Conservation (phyloP, 2,113 vertebrate species). For the Hemiprocne comata region DNA sequence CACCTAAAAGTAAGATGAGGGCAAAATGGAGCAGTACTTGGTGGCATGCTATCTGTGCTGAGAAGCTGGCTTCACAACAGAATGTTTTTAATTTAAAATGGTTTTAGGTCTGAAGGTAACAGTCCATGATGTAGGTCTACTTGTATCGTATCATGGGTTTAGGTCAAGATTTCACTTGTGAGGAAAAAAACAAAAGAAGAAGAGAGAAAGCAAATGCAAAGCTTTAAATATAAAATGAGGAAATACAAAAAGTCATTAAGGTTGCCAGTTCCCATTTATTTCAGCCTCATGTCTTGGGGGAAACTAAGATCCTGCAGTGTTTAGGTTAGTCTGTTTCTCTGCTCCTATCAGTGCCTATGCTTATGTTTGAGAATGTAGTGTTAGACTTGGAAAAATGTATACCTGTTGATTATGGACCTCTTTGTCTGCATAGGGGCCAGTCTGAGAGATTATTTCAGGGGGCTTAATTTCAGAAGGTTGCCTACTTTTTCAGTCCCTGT, state of each 20-base stretch:
- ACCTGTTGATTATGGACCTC: neutral
- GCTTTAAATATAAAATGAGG: neutral
- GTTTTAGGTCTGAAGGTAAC: neutral
- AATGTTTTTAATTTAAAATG: neutral
- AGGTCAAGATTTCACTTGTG: neutral
- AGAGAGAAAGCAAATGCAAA: neutral
- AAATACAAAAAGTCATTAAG: neutral
- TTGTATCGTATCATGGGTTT: neutral
- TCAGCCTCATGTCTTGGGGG: neutral
- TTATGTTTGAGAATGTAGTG: neutral
- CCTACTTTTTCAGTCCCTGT: neutral
- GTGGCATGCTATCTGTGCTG: neutral
- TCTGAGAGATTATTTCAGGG: neutral
- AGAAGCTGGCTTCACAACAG: neutral
- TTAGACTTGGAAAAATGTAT: neutral
- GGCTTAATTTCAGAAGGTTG: neutral
- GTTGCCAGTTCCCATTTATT: neutral
- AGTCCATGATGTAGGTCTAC: neutral
- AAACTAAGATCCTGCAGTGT: neutral
- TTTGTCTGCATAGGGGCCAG: neutral
- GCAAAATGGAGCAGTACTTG: neutral
- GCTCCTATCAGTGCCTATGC: neutral
- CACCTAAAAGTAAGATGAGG: neutral
- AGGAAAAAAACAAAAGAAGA: neutral
- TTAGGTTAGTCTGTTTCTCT: neutral